Evolutionary conservation across 53 echinoderm and acorn worm species (phyloP).

Genomic region (Echinometra lucunter): DNA sequence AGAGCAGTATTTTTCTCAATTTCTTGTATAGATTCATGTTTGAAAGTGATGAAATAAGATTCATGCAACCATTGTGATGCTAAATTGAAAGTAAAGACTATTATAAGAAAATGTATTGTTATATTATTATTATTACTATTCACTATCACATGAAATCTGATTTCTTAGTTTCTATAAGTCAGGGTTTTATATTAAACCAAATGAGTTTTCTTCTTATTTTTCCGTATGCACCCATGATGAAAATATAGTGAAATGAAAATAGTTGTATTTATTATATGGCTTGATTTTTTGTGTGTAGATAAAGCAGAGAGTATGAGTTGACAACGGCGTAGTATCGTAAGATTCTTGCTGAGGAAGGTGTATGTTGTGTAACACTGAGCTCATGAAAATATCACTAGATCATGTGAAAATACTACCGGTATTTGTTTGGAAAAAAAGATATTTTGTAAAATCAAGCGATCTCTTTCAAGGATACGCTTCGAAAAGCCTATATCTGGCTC

Average conservation of each 20-base stretch:
- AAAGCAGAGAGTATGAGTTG: conserved; percentile 53
- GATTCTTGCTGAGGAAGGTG: conserved; percentile 35
- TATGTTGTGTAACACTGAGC: conserved; percentile 45
- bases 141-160: conserved; percentile 65
- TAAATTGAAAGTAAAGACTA: conserved; percentile 55
- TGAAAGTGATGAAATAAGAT: conserved; percentile 51
- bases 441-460: too few species aligned
- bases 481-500: too few species aligned
- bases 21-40: conserved; percentile 67
- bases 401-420: too few species aligned
- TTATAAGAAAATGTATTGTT: conserved; percentile 67
- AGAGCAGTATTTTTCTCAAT: conserved; percentile 69
- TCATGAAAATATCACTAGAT: background rate
- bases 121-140: conserved; percentile 69
- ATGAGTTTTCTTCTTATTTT: conserved; percentile 67
- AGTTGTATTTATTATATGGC: conserved; percentile 68
- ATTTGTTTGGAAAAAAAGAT: too few species aligned
- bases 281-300: conserved; percentile 69
- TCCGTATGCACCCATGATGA: conserved; percentile 57
- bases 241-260: conserved; percentile 54
- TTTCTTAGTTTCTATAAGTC: conserved; percentile 61
- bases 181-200: conserved; percentile 67
- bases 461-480: too few species aligned
- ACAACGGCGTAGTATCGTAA: conserved; percentile 3
- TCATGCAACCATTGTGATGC: conserved; percentile 63